Evolutionary conservation across 1,140 invertebrate species (phyloP), one percentile per base, ranked within the genome.

Genomic region (Drosophila kikkawai): DNA sequence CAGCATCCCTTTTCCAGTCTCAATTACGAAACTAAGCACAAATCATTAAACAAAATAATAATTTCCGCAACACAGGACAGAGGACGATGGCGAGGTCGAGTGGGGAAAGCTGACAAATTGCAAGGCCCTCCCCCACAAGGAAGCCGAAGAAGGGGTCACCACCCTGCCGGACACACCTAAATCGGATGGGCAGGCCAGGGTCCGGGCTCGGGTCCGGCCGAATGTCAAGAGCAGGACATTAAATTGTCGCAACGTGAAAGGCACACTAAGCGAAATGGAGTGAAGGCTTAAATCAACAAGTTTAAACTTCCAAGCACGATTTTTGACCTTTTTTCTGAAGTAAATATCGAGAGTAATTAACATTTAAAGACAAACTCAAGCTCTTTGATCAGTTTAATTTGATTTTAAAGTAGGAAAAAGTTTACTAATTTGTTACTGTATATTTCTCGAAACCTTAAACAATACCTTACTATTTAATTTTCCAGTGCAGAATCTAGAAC

Each of bases 1-100:
- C 36, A 26, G 29, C 67, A 55, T 50, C 32, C 69, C 69, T 42
- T 59, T 51, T 60, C 51, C 66, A 58, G 70, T 75, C 81, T 73
- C 85, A 88, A 88, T 88, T 88, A 90, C 84, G 66, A 85, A 83
- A 81, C 79, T 75, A 88, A 88, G 78, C 84, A 88, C 84, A 88
- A 88, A 88, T 88, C 84, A 88, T 88, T 88, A 90, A 88, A 88
- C 84, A 88, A 90, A 88, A 88, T 88, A 88, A 88, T 88, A 88
- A 88, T 88, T 90, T 88, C 84, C 85, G 78, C 81, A 84, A 90
- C 63, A 59, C 47, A 68, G 64, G 74, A 65, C 74, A 48, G 55
- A 51, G 55, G 53, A 57, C 73, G 42, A 17, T 29, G 32, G 26
- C 26, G 41, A 42, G 45, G 42, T 17, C 41, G 39, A 74, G 59